A percentile compares a stretch with the other conserved stretches of the same genome.
Conservation (phyloP, 2,888 invertebrate genomes). For the Meiosimyza platycephala region DNA sequence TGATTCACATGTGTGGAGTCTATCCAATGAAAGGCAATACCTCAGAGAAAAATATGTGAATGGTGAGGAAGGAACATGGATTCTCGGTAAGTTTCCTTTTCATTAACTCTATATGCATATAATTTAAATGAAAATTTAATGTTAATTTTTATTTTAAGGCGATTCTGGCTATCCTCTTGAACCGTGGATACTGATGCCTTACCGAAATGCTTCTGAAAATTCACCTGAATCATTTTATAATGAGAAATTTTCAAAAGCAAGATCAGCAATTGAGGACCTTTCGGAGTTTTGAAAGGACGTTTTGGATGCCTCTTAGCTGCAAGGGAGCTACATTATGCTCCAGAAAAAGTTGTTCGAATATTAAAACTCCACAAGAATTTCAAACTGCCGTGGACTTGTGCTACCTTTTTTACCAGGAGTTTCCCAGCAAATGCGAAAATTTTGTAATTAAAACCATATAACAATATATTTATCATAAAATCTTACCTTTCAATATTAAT, state of each 20-base stretch:
- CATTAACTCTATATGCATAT: neutral
- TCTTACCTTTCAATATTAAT: no score
- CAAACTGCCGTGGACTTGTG: no score
- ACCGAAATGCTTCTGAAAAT: constrained; percentile 31
- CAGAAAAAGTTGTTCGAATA: constrained; percentile 21
- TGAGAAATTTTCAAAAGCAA: no score
- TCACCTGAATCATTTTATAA: constrained; percentile 29
- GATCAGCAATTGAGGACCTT: no score
- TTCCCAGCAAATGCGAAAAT: no score
- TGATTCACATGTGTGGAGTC: constrained; percentile 27
- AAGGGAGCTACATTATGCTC: no score
- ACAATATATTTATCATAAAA: no score
- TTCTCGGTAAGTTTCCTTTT: constrained; percentile 1
- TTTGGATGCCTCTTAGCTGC: constrained; percentile 41
- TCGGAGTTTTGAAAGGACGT: no score
- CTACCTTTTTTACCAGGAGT: no score
- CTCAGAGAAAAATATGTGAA: constrained; percentile 6
- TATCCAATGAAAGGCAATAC: constrained; percentile 10
- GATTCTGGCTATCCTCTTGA: constrained; percentile 37
- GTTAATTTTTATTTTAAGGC: no score
- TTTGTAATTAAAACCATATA: no score
- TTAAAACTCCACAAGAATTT: no score
- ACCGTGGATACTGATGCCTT: constrained; percentile 35
- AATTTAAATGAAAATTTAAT: neutral
- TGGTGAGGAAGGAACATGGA: constrained; percentile 16